phyloP scores from a whole-genome alignment of 2,797 vertebrate genomes.

The Borostomias antarcticus region DNA sequence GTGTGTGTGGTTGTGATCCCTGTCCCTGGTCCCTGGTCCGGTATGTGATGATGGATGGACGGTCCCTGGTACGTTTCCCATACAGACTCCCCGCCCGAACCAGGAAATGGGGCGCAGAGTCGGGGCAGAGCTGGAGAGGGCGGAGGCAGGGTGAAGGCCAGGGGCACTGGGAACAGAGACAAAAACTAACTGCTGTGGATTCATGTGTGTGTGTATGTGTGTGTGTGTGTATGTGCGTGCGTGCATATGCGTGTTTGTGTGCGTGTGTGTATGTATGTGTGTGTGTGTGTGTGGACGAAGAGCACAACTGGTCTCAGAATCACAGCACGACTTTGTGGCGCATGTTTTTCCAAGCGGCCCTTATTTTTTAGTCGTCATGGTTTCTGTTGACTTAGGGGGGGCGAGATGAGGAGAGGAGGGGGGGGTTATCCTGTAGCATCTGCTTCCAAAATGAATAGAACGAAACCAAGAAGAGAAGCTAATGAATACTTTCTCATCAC shows the following conservation, averaged over 20 bases:
- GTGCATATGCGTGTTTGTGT: background rate
- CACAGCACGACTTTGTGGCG: background rate
- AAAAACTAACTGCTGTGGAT: background rate
- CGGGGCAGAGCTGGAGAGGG: background rate
- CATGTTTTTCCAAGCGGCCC: constrained; percentile 36
- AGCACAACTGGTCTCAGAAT: constrained; percentile 5
- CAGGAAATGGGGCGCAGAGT: constrained; percentile 11
- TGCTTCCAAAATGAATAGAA: too few relatives aligned
- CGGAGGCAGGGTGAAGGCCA: background rate
- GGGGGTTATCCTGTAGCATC: background rate
- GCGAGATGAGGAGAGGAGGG: constrained; percentile 12
- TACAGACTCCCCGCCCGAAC: constrained; percentile 3
- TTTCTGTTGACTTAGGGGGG: constrained; percentile 63
- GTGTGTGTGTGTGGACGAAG: background rate
- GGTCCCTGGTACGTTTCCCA: background rate
- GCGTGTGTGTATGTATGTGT: too few relatives aligned
- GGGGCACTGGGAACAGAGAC: background rate
- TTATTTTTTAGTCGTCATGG: constrained; percentile 56
- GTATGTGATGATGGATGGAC: background rate
- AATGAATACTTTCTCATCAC: too few relatives aligned
- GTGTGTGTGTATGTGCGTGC: background rate
- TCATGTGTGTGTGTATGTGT: background rate
- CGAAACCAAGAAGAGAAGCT: too few relatives aligned
- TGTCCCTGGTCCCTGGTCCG: background rate
- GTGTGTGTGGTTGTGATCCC: background rate